Percentiles rank a stretch among this genome's conserved stretches.
phyloP scores from a whole-genome alignment of 2,113 vertebrate species.

The Vombatus ursinus region DNA sequence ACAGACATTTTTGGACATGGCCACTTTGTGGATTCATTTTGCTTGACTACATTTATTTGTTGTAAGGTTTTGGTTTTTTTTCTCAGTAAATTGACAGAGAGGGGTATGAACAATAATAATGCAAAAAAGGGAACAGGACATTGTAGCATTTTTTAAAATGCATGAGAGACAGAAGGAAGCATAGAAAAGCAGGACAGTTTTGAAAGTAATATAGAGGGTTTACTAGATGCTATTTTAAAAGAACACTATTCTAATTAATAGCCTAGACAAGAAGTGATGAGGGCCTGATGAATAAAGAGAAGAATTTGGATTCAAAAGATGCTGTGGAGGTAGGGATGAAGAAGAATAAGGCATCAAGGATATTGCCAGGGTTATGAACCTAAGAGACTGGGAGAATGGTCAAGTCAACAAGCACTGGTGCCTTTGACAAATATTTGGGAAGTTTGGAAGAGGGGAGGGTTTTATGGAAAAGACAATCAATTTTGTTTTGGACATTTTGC shows the following conservation, averaged over 20 bases:
- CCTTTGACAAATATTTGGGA: neutral
- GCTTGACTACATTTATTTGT: neutral
- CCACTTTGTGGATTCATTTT: neutral
- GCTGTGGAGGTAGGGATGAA: neutral
- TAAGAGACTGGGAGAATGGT: neutral
- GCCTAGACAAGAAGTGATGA: neutral
- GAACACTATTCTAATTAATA: neutral
- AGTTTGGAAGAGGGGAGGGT: neutral
- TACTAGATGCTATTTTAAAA: neutral
- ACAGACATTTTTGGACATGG: neutral
- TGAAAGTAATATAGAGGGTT: neutral
- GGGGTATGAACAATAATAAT: neutral
- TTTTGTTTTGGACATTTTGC: neutral
- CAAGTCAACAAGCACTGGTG: neutral
- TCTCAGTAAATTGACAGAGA: neutral
- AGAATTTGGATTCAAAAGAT: neutral
- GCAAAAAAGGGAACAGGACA: neutral
- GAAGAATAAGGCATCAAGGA: neutral
- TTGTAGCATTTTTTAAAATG: neutral
- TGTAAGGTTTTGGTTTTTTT: neutral
- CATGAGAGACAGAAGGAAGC: neutral
- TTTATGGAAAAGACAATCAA: neutral
- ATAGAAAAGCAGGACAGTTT: neutral
- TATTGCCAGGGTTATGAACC: neutral
- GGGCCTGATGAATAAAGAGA: neutral